Evolutionary conservation across 2,113 vertebrate genomes (phyloP).

Genomic region (Origma solitaria): DNA sequence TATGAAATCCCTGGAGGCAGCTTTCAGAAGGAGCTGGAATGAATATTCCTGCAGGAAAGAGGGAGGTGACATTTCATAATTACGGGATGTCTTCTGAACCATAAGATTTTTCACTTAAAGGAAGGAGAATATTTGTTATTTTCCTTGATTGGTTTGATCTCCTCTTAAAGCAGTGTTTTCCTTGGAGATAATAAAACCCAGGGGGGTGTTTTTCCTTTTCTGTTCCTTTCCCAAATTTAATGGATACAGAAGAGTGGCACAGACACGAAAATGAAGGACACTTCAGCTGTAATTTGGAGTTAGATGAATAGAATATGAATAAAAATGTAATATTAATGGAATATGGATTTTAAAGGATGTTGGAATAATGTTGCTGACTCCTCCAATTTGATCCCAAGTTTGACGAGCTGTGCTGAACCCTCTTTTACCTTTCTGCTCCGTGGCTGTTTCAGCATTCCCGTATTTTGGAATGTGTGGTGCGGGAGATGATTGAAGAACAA

Average conservation of each 20-base stretch:
- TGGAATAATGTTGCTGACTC: background rate
- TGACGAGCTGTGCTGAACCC: background rate
- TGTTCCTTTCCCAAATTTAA: background rate
- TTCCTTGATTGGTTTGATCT: background rate
- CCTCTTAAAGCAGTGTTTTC: background rate
- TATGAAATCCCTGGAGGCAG: background rate
- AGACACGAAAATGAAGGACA: background rate
- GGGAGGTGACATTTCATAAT: slow-evolving; percentile 3
- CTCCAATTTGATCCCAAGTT: background rate
- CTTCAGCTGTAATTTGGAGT: background rate
- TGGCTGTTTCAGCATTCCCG: background rate
- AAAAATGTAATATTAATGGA: slow-evolving; percentile 28
- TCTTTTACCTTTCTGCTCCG: background rate
- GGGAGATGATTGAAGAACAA: background rate
- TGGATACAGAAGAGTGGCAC: background rate
- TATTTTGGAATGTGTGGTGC: accelerated
- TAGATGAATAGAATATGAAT: background rate
- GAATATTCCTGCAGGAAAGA: background rate
- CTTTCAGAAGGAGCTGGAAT: background rate
- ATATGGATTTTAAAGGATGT: background rate
- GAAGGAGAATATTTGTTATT: background rate
- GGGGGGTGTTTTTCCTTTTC: background rate
- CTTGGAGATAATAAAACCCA: background rate
- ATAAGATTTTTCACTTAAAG: background rate
- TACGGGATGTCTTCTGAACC: background rate